A percentile compares a stretch with the other conserved stretches of the same genome.
Evolutionary conservation across 92 coral and sea anemone genomes (phyloP).

Genomic region (Siderastrea siderea): DNA sequence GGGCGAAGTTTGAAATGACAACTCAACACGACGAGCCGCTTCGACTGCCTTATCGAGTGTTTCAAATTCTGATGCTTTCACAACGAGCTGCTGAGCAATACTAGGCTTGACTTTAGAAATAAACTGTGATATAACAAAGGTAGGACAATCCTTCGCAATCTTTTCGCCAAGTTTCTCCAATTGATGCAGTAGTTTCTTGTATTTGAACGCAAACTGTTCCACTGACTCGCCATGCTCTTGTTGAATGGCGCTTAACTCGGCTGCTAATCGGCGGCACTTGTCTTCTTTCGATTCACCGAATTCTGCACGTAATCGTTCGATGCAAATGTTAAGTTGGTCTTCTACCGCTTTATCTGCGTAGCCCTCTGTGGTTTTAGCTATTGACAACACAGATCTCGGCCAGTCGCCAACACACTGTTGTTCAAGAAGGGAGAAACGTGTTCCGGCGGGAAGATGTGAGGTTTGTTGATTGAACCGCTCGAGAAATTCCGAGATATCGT

Average conservation of each 20-base stretch:
- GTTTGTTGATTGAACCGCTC: constrained; percentile 72
- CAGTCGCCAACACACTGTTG: constrained; percentile 76
- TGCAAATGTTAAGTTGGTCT: constrained; percentile 53
- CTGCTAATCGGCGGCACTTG: constrained; percentile 54
- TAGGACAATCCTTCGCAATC: constrained; percentile 69
- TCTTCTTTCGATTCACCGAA: constrained; percentile 55
- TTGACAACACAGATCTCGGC: constrained; percentile 66
- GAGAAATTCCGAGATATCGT: constrained; percentile 62
- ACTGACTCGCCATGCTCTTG: constrained; percentile 64
- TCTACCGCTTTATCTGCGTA: constrained; percentile 57
- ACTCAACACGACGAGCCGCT: constrained; percentile 76
- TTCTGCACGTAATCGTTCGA: constrained; percentile 29
- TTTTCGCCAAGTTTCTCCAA: constrained; percentile 75
- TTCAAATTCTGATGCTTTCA: constrained; percentile 69
- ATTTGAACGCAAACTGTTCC: constrained; percentile 68
- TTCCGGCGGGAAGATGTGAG: constrained; percentile 43
- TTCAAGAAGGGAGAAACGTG: constrained; percentile 60
- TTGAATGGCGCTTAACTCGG: constrained; percentile 44
- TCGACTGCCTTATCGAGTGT: constrained; percentile 64
- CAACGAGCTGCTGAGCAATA: constrained; percentile 75
- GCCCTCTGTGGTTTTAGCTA: constrained; percentile 57
- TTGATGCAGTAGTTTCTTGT: constrained; percentile 67
- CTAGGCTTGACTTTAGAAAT: constrained; percentile 68
- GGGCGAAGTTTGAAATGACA: constrained; percentile 51
- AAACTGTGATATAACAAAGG: constrained; percentile 76